A percentile compares a stretch with the other conserved stretches of the same genome.
Conservation (phyloP, 2,888 invertebrate species). For the Acronicta leporina region DNA sequence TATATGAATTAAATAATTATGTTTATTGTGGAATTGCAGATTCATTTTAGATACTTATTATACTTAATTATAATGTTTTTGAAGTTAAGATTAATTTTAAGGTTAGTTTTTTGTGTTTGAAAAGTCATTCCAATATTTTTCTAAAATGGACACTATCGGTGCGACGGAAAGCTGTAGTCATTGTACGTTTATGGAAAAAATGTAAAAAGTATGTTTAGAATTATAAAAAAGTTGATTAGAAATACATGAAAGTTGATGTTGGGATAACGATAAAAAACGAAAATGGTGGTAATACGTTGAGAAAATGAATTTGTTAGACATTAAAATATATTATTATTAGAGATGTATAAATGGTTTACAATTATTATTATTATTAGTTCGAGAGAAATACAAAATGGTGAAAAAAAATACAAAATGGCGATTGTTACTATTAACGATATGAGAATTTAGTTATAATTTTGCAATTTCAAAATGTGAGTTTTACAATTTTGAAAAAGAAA, state of each 20-base stretch:
- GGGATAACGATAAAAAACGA: slow-evolving; percentile 78
- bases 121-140: slow-evolving; percentile 86
- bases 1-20: slow-evolving; percentile 67
- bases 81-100: slow-evolving; percentile 68
- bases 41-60: slow-evolving; percentile 65
- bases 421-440: slow-evolving; percentile 89
- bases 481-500: slow-evolving; percentile 89
- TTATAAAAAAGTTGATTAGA: slow-evolving; percentile 84
- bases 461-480: slow-evolving; percentile 90
- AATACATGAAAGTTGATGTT: slow-evolving; percentile 84
- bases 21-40: slow-evolving; percentile 78
- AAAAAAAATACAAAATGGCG: slow-evolving; percentile 83
- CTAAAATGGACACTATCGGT: slow-evolving; percentile 80
- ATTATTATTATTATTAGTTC: slow-evolving; percentile 86
- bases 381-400: slow-evolving; percentile 81
- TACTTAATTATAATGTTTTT: slow-evolving; percentile 52
- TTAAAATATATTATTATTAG: slow-evolving; percentile 89
- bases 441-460: slow-evolving; percentile 89
- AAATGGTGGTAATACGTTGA: slow-evolving; percentile 83
- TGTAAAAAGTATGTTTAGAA: slow-evolving; percentile 87
- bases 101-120: slow-evolving; percentile 61
- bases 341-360: slow-evolving; percentile 88
- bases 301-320: slow-evolving; percentile 88
- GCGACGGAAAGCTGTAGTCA: slow-evolving; percentile 79
- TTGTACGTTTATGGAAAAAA: slow-evolving; percentile 75